Conservation (phyloP, 2,797 vertebrate genomes). For the Rallus crepitans region DNA sequence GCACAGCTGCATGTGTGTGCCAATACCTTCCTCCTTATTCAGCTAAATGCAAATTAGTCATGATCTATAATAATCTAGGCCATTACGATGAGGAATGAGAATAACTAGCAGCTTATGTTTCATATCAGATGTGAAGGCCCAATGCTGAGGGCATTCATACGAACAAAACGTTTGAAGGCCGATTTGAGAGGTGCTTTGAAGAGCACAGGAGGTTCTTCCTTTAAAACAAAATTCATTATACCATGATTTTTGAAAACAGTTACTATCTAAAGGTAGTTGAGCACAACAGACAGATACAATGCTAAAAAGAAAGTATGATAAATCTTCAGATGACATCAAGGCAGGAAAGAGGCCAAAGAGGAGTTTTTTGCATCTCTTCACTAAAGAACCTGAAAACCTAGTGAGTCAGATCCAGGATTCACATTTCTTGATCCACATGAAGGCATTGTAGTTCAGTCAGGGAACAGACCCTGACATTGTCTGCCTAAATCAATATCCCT, state of each 20-base stretch:
- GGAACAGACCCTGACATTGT: not conserved
- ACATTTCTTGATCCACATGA: not conserved
- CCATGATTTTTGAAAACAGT: not conserved
- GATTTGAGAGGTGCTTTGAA: not conserved
- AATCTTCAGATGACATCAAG: not conserved
- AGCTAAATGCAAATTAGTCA: not conserved
- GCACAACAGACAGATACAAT: not conserved
- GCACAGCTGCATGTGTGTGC: accelerated
- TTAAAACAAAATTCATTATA: not conserved
- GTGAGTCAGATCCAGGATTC: not conserved
- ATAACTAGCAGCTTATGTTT: not conserved
- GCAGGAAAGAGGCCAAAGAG: not conserved
- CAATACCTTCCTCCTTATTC: not conserved
- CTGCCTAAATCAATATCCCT: not conserved
- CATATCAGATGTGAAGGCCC: not conserved
- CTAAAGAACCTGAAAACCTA: not conserved
- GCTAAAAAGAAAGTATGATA: not conserved
- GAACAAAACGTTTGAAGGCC: not conserved
- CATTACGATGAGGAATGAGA: not conserved
- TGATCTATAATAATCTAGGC: not conserved
- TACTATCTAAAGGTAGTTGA: not conserved
- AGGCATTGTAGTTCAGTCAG: not conserved
- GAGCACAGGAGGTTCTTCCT: not conserved
- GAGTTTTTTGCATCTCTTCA: not conserved
- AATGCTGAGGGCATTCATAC: not conserved